Percentiles rank a stretch among this genome's conserved stretches.
Evolutionary conservation across 2,888 invertebrate species (phyloP).

Genomic region (Dynastes tityus): DNA sequence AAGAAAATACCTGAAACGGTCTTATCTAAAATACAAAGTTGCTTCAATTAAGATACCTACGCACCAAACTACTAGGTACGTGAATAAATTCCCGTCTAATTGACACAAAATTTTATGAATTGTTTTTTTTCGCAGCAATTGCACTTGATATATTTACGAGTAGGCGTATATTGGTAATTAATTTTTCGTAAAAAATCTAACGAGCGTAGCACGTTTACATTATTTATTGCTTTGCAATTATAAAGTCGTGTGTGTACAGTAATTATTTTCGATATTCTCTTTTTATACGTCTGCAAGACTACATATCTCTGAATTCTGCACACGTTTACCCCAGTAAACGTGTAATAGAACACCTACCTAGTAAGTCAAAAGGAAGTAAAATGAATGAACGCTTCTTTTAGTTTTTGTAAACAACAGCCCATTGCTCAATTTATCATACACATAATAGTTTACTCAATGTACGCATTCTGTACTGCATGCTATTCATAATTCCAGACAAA

Average conservation of each 20-base stretch:
- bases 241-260: constrained; percentile 19
- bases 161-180: constrained; percentile 55
- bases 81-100: constrained; percentile 50
- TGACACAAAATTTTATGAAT: constrained; percentile 54
- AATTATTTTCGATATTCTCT: constrained; percentile 21
- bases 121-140: constrained; percentile 46
- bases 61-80: neutral
- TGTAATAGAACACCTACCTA: constrained; percentile 3
- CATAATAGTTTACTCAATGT: too few relatives aligned
- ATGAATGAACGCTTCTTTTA: neutral
- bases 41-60: constrained; percentile 17
- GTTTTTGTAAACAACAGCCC: neutral
- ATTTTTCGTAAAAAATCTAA: constrained; percentile 55
- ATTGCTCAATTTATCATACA: too few relatives aligned
- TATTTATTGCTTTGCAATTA: constrained; percentile 56
- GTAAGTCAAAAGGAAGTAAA: constrained; percentile 8
- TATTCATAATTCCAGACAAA: too few relatives aligned
- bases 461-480: too few relatives aligned
- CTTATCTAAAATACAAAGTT: too few relatives aligned
- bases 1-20: too few relatives aligned
- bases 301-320: constrained; percentile 18
- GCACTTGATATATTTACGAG: constrained; percentile 57
- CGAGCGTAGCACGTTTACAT: constrained; percentile 52
- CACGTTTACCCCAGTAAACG: constrained; percentile 3
- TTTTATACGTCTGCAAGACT: constrained; percentile 9